Evolutionary conservation across 2,797 vertebrate species (phyloP).

Genomic region (Pantherophis alleghaniensis): DNA sequence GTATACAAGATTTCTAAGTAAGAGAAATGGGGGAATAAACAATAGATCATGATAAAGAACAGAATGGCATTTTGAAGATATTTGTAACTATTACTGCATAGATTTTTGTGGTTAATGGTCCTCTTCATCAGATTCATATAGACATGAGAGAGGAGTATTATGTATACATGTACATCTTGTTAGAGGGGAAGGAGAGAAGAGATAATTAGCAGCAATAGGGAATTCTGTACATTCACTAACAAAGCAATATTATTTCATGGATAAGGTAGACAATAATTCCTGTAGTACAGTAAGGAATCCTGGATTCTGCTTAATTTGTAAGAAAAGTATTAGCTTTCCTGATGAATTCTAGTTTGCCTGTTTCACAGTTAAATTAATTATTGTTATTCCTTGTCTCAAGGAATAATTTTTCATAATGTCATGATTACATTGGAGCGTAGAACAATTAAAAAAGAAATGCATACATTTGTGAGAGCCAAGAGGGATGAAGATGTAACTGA

Average conservation of each 20-base stretch:
- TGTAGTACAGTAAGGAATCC: background rate
- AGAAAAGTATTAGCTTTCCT: background rate
- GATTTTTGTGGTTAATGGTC: background rate
- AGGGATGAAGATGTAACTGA: background rate
- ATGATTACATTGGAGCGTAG: background rate
- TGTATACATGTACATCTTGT: background rate
- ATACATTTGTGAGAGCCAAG: background rate
- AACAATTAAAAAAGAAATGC: background rate
- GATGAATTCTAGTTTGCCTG: background rate
- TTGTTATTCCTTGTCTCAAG: background rate
- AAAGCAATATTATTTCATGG: background rate
- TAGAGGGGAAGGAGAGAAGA: background rate
- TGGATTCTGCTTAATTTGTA: background rate
- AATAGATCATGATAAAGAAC: background rate
- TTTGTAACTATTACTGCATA: background rate
- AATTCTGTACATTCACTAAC: background rate
- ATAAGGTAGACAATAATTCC: background rate
- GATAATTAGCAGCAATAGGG: background rate
- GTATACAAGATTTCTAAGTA: background rate
- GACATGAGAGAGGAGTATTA: background rate
- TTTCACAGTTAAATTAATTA: background rate
- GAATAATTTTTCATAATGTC: background rate
- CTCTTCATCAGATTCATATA: background rate
- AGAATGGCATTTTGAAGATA: background rate
- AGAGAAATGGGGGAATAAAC: background rate